phyloP scores from a whole-genome alignment of 1,140 invertebrate genomes.

The Eurosta solidaginis region DNA sequence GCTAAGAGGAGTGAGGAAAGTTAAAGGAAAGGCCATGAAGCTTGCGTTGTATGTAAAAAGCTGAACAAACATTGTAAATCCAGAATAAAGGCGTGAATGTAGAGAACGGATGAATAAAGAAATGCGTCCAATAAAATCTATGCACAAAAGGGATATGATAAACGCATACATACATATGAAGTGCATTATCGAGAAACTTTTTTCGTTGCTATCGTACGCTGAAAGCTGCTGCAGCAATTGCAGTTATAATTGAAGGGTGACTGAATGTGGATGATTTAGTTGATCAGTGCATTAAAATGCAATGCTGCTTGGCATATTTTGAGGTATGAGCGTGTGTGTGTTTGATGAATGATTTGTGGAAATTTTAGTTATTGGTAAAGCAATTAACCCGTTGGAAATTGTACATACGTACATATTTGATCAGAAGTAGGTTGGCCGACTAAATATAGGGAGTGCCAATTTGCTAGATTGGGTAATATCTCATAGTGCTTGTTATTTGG shows the following conservation, averaged over 20 bases:
- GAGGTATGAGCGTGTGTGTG: background rate
- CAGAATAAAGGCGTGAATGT: background rate
- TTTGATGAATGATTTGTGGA: background rate
- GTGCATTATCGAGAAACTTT: background rate
- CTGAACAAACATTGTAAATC: background rate
- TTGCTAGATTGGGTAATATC: too few relatives aligned
- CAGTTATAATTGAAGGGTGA: slow-evolving; percentile 1
- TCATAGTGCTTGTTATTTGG: too few relatives aligned
- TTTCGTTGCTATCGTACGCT: background rate
- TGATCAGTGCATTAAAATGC: background rate
- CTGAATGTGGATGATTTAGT: background rate
- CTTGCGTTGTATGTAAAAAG: background rate
- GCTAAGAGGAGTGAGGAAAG: background rate
- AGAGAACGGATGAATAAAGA: background rate
- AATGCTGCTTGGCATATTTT: background rate
- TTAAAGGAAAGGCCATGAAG: background rate
- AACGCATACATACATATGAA: background rate
- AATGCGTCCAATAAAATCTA: background rate
- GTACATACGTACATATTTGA: too few relatives aligned
- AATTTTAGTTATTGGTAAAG: too few relatives aligned
- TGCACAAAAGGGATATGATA: background rate
- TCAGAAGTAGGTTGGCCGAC: too few relatives aligned
- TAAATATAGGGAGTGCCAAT: too few relatives aligned
- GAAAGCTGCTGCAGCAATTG: background rate
- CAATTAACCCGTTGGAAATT: too few relatives aligned